Conservation (phyloP, 1,140 invertebrate genomes). For the Lepidurus arcticus region DNA sequence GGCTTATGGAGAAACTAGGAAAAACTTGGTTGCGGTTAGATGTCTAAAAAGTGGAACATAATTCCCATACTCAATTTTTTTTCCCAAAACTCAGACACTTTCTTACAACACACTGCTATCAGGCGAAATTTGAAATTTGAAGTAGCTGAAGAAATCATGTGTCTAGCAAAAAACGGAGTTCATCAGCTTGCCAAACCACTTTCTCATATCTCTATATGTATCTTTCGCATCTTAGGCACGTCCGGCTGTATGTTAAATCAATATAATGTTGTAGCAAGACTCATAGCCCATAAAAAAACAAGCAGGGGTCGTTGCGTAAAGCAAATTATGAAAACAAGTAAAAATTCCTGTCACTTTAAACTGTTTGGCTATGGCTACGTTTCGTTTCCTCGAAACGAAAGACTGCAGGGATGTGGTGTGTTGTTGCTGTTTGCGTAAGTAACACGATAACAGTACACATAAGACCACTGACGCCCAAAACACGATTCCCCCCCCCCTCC, state of each 20-base stretch:
- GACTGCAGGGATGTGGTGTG: too few species aligned
- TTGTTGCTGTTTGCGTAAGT: too few species aligned
- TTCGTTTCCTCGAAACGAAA: too few species aligned
- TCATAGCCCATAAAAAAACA: too few species aligned
- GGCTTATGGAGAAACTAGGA: slow-evolving; percentile 1
- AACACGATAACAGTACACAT: too few species aligned
- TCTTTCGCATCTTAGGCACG: neutral
- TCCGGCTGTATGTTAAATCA: neutral
- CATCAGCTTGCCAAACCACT: slow-evolving; percentile 4
- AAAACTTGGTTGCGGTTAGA: neutral
- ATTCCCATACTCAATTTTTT: too few species aligned
- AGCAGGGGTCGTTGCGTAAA: too few species aligned
- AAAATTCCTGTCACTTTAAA: too few species aligned
- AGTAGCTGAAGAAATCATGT: neutral
- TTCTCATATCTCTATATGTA: neutral
- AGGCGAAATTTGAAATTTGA: neutral
- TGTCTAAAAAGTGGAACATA: neutral
- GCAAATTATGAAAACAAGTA: too few species aligned
- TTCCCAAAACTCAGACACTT: neutral
- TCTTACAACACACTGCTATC: neutral
- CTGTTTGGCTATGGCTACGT: too few species aligned
- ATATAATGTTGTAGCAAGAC: neutral
- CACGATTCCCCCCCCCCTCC: too few species aligned
- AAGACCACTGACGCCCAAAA: too few species aligned
- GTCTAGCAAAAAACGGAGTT: neutral